Base-by-base conservation (phyloP, 2,113 vertebrate genomes). In the Brachyistius frenatus region DNA sequence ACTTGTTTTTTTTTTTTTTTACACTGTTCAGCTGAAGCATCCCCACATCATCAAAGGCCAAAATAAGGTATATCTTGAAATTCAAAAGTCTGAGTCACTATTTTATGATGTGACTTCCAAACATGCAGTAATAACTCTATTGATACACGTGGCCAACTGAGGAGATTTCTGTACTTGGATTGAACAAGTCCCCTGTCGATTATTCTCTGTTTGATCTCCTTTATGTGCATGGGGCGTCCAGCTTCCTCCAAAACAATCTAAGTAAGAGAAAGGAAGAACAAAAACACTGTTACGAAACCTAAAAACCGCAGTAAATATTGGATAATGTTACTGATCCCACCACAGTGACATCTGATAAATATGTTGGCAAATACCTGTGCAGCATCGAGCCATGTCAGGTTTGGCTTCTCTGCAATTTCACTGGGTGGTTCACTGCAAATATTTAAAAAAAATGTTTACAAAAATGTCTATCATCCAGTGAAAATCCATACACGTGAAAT, bases 361-460 rank as follows among this genome's bases (percentile, higher is more conserved):
- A 79, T 57, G 23, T 35, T 41, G 23, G 3, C 2, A 47, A 5
- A 35, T 81, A 96, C 95, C 94, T 96, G 95, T 44, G 95, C 95
- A 73, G 95, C 95, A 86, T 96, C 95, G 0, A 96, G 93, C 95
- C 95, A 96, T 0, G 95, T 96, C 23, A 96, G 94, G 65, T 95
- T 96, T 5, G 94, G 95, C 72, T 96, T 96, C 79, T 95, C 95
- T 36, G 88, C 67, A 14, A 95, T 93, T 83, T 95, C 95, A 80
- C 71, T 93, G 2, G 92, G 64, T 33, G 90, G 87, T 82, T 96
- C 94, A 30, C 94, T 95, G 66, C 8, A 82, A 81, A 70, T 0
- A 81, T n/a, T n/a, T 1, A 78, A 62, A 73, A 39, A 13, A 52
- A 23, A 52, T 2, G 10, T 11, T 44, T 13, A 44, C 10, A 23